Evolutionary conservation across 2,797 vertebrate species (phyloP).

Genomic region (Botia almorhae): DNA sequence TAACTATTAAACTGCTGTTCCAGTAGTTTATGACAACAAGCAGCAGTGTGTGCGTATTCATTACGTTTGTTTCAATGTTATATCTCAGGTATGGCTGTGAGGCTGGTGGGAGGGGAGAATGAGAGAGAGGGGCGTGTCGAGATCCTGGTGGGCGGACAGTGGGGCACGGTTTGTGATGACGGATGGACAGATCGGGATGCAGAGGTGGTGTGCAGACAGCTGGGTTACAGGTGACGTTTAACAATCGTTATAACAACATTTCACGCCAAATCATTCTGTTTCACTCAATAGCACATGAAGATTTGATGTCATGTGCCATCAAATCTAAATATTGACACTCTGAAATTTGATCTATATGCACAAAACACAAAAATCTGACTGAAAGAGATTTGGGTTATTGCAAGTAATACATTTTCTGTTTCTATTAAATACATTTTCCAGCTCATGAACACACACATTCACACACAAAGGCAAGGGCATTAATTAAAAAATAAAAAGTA

Average conservation of each 20-base stretch:
- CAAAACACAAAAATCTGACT: no score
- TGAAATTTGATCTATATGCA: no score
- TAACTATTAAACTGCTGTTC: neutral
- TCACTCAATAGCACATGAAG: no score
- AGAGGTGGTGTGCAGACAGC: constrained; percentile 92
- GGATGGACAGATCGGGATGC: constrained; percentile 95
- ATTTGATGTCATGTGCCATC: no score
- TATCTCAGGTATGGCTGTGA: constrained; percentile 84
- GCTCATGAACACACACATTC: no score
- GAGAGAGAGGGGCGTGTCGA: constrained; percentile 94
- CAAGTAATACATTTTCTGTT: no score
- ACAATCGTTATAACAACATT: neutral
- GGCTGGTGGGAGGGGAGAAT: constrained; percentile 93
- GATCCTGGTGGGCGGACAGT: constrained; percentile 88
- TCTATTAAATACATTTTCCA: no score
- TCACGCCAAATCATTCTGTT: neutral
- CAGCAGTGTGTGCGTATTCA: constrained; percentile 3
- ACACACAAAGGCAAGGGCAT: no score
- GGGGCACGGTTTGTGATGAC: constrained; percentile 97
- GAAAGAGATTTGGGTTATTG: no score
- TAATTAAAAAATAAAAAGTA: no score
- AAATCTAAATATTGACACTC: neutral
- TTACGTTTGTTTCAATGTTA: constrained; percentile 7
- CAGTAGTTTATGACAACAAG: neutral
- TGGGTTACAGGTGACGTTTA: constrained; percentile 89